Conservation (phyloP, 2,888 invertebrate species). For the Zootermopsis nevadensis region DNA sequence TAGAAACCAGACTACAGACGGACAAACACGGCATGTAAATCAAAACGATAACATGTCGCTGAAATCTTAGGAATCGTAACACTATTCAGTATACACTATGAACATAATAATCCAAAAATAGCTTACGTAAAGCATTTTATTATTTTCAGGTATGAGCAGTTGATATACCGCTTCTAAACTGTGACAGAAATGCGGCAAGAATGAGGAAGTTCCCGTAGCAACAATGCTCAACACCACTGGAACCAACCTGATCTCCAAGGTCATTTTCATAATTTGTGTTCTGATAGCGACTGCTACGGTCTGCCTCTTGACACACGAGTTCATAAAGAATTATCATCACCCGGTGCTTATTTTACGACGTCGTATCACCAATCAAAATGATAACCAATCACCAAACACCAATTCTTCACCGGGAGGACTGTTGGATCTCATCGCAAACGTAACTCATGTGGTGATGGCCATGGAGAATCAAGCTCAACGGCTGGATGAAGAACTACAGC, state of each 20-base stretch:
- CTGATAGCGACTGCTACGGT: conserved; percentile 18
- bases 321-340: background rate
- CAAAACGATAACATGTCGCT: too few species aligned
- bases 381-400: background rate
- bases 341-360: background rate
- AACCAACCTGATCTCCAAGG: conserved; percentile 3
- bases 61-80: too few species aligned
- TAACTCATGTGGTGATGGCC: conserved; percentile 33
- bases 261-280: background rate
- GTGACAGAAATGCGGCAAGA: too few species aligned
- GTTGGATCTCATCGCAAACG: conserved; percentile 36
- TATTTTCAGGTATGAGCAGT: background rate
- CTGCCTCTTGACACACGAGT: conserved; percentile 26
- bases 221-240: background rate
- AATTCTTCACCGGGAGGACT: background rate
- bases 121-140: background rate
- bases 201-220: too few species aligned
- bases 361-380: background rate
- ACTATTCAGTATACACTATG: too few species aligned
- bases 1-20: too few species aligned
- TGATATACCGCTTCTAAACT: background rate
- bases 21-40: too few species aligned
- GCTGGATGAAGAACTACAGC: conserved; percentile 27
- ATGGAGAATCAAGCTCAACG: conserved; percentile 29
- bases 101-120: background rate